Percentiles rank a stretch among this genome's conserved stretches.
Conservation (phyloP, 2,888 invertebrate species). For the Drosophila lacicola region DNA sequence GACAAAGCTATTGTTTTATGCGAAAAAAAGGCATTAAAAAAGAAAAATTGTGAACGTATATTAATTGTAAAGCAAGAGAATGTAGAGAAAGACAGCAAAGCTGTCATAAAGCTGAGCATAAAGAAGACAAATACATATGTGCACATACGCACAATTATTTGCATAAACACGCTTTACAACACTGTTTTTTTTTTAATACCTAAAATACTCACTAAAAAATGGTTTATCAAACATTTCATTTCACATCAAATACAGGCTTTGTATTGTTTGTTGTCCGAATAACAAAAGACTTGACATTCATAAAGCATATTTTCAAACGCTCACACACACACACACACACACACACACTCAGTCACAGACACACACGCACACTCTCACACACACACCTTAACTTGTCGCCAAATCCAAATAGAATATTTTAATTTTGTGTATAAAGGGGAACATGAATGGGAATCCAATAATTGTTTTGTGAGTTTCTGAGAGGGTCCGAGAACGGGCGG, state of each 20-base stretch:
- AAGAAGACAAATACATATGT: no score
- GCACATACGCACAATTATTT: no score
- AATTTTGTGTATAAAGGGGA: background rate
- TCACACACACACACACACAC: background rate
- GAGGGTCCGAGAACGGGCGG: no score
- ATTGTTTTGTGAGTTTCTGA: background rate
- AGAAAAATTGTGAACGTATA: no score
- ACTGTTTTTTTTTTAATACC: no score
- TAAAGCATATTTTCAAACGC: constrained; percentile 7
- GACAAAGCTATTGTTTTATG: constrained; percentile 14
- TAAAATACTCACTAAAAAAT: no score
- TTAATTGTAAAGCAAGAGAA: no score
- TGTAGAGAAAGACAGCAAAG: no score
- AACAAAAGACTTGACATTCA: background rate
- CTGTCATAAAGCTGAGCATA: no score
- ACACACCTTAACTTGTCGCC: background rate
- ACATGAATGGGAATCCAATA: background rate
- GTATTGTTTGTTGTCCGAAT: background rate
- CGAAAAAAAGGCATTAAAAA: constrained; percentile 2
- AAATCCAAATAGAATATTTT: background rate
- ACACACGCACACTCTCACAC: background rate
- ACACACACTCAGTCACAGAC: background rate
- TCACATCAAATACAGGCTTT: background rate
- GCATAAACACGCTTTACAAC: no score
- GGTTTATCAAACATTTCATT: background rate